Base-by-base conservation (phyloP, 2,888 invertebrate species). In the Sabatieria punctata region DNA sequence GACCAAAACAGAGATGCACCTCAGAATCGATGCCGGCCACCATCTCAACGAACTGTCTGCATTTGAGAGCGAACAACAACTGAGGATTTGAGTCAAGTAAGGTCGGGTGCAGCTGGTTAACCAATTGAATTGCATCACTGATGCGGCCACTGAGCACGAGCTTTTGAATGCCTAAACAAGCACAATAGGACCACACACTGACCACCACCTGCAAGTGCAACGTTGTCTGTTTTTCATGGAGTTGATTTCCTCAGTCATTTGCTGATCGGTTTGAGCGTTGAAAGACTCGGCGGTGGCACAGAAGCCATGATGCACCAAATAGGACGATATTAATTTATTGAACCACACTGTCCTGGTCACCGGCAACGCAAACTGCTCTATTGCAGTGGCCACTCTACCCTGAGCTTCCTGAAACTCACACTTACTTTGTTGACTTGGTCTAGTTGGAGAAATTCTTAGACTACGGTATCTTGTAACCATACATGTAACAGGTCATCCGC, bases 11-110 rank as follows among this genome's bases (percentile, higher is more conserved):
- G 6, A n/a, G n/a, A n/a, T 6, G 8, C 21, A 39, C 39, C 39
- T 39, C 39, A 6, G 13, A 22, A 22, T 48, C 45, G 18, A n/a
- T 41, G 3, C 66, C 68, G 46, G 66, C 67, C 42, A 95, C 85
- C 88, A 93, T 91, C 73, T 97, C 95, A 35, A 95, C 84, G 72
- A 97, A 97, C 74, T 97, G 93, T 52, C 95, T 80, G 66, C 91
- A 91, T 71, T 91, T 91, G 63, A 95, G 77, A 75, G 85, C 80
- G 72, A 97, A 93, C 67, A 86, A 75, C 59, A 95, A 76, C 70
- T 88, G 85, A 58, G 78, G 78, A 71, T 91, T 84, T 48, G 78
- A 76, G 68, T 91, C 88, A 63, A 95, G 73, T 51, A 95, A 76
- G n/a, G 82, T 84, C 2, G 95, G 93, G 73, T 88, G 93, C 56